Evolutionary conservation across 2,113 vertebrate species (phyloP), one percentile per base, ranked within the genome.

Genomic region (Percina caprodes): DNA sequence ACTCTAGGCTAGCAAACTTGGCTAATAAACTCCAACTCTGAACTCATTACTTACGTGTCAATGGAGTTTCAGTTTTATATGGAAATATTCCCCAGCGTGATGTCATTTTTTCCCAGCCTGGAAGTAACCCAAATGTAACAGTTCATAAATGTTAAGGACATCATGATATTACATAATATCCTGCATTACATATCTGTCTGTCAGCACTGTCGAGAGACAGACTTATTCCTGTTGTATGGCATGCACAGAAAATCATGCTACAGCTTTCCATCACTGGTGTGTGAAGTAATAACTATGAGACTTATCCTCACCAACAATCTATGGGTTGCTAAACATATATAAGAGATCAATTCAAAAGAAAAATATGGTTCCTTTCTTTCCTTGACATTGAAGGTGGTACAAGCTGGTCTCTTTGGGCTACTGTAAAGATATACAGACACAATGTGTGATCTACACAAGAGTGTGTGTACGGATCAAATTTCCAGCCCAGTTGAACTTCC

Each of bases 71-170:
- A 59, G 45, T 68, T 63, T 78, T 60, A 75, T 56, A 26, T 69
- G 61, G 48, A 67, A 56, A 42, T 56, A 58, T 63, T 65, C 23
- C 11, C 13, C 30, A 60, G 45, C 12, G 15, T 78, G 23, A 82
- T 45, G 16, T 54, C 0, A 30, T 35, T 69, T 79, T 63, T 42
- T 54, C 7, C 49, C 71, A 58, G 24, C 4, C n/a, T 82, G 75
- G 26, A 60, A 69, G 55, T 59, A 45, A 60, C 21, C 13, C 26
- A 66, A 60, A 84, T 60, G 33, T 74, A 69, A 77, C 72, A 86
- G 55, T 42, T 73, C 39, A 23, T 80, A 49, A 68, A 66, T 39
- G n/a, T 78, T 56, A 3, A 70, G 63, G 13, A 5, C 58, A 33
- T 42, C 23, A 42, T 45, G 39, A 23, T 18, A 13, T 62, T 23